Evolutionary conservation across 1,140 invertebrate genomes (phyloP).

Genomic region (Achatina immaculata): DNA sequence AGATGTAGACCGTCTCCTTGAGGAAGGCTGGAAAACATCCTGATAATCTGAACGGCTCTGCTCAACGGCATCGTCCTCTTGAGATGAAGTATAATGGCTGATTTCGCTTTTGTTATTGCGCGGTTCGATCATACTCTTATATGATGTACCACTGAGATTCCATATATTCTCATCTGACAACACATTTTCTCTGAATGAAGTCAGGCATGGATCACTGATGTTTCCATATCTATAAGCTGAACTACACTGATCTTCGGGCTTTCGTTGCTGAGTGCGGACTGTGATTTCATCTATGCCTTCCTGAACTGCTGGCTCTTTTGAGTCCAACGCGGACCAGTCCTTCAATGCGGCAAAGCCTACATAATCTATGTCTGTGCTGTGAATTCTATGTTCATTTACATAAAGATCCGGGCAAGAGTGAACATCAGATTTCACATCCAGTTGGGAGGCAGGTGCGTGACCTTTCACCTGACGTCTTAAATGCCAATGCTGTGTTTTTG

Average conservation of each 20-base stretch:
- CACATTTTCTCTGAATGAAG: not conserved
- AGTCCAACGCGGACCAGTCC: not conserved
- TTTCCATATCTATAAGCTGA: not conserved
- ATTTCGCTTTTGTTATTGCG: too few relatives aligned
- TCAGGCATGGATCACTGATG: not conserved
- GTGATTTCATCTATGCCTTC: not conserved
- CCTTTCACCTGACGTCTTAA: not conserved
- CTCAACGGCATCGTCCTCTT: not conserved
- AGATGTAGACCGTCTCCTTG: not conserved
- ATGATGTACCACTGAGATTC: too few relatives aligned
- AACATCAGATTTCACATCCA: not conserved
- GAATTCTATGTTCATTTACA: not conserved
- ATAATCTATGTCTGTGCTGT: not conserved
- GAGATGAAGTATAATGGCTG: too few relatives aligned
- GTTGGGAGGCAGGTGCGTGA: not conserved
- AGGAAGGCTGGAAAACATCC: not conserved
- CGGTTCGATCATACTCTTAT: too few relatives aligned
- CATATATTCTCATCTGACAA: not conserved
- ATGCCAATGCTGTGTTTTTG: not conserved
- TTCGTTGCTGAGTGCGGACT: not conserved
- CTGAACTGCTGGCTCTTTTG: not conserved
- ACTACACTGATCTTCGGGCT: too few relatives aligned
- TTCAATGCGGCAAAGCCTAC: not conserved
- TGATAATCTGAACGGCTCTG: not conserved
- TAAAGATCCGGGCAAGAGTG: not conserved